Evolutionary conservation across 1,140 invertebrate genomes (phyloP).

Genomic region (Ips typographus): DNA sequence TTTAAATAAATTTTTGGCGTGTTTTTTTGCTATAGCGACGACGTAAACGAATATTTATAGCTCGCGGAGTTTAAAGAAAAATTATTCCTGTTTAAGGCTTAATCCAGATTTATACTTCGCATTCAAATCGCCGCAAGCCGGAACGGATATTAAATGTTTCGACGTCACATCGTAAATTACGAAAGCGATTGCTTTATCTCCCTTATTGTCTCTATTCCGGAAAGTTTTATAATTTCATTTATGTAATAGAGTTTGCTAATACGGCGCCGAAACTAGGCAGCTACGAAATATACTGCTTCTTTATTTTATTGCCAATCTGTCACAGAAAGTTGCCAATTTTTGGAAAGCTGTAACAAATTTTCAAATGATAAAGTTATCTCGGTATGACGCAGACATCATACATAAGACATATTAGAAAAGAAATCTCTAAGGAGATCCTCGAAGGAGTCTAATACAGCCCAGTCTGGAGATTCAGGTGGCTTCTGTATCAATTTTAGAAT

Average conservation of each 20-base stretch:
- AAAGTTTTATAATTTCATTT: neutral
- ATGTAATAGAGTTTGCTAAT: neutral
- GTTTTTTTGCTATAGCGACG: slow-evolving; percentile 5
- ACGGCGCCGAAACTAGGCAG: too few species aligned
- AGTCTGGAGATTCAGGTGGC: too few species aligned
- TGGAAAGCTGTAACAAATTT: too few species aligned
- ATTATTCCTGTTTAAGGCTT: slow-evolving; percentile 23
- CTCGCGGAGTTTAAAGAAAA: slow-evolving; percentile 12
- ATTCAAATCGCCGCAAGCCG: slow-evolving; percentile 13
- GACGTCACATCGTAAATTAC: slow-evolving; percentile 14
- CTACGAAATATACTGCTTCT: too few species aligned
- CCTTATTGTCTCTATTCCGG: neutral
- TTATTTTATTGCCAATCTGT: too few species aligned
- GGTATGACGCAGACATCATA: too few species aligned
- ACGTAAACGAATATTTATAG: slow-evolving; percentile 19
- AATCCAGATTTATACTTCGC: slow-evolving; percentile 18
- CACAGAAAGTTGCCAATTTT: too few species aligned
- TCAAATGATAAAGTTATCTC: too few species aligned
- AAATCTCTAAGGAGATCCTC: too few species aligned
- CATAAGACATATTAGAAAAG: too few species aligned
- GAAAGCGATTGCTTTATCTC: slow-evolving; percentile 1
- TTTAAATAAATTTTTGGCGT: neutral
- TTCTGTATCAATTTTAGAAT: too few species aligned
- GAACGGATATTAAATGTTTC: slow-evolving; percentile 23
- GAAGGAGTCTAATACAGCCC: too few species aligned